phyloP scores from a whole-genome alignment of 2,113 vertebrate genomes.

The Trinectes maculatus region DNA sequence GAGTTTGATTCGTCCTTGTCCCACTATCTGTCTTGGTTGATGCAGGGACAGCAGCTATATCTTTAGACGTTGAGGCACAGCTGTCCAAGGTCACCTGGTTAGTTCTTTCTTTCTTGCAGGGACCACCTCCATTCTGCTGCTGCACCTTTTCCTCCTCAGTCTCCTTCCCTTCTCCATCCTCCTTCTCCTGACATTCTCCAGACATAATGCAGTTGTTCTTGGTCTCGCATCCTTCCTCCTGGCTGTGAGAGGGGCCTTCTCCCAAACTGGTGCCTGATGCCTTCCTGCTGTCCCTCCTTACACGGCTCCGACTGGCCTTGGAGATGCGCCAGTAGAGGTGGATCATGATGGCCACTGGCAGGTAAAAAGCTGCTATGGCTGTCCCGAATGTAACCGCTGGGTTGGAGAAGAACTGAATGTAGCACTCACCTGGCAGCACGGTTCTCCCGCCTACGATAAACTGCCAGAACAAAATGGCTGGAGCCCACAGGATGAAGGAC shows the following conservation, averaged over 20 bases:
- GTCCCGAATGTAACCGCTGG: constrained; percentile 94
- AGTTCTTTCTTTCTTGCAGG: background rate
- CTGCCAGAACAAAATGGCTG: constrained; percentile 98
- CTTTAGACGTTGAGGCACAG: constrained; percentile 55
- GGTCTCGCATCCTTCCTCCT: constrained; percentile 83
- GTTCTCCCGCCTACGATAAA: constrained; percentile 93
- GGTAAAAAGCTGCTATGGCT: constrained; percentile 96
- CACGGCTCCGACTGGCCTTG: constrained; percentile 91
- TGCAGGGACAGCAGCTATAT: background rate
- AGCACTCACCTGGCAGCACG: constrained; percentile 86
- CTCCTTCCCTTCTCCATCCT: constrained; percentile 47
- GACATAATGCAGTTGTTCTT: constrained; percentile 77
- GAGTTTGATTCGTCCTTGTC: constrained; percentile 34
- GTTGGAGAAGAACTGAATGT: constrained; percentile 97
- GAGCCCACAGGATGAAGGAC: constrained; percentile 96
- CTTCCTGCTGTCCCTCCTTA: constrained; percentile 88
- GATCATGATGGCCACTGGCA: constrained; percentile 95
- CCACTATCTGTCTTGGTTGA: constrained; percentile 1
- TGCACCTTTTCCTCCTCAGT: constrained; percentile 54
- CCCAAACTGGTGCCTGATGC: constrained; percentile 80
- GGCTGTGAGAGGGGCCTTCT: constrained; percentile 83
- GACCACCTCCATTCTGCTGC: constrained; percentile 57
- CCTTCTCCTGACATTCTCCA: constrained; percentile 15
- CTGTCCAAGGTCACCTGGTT: constrained; percentile 39
- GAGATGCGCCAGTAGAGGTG: constrained; percentile 96